Percentiles rank a stretch among this genome's conserved stretches.
These are phyloP conservation scores for Steinernema feltiae DNA, from an alignment of 1,140 invertebrate species.

Conservation along the genomic window DNA sequence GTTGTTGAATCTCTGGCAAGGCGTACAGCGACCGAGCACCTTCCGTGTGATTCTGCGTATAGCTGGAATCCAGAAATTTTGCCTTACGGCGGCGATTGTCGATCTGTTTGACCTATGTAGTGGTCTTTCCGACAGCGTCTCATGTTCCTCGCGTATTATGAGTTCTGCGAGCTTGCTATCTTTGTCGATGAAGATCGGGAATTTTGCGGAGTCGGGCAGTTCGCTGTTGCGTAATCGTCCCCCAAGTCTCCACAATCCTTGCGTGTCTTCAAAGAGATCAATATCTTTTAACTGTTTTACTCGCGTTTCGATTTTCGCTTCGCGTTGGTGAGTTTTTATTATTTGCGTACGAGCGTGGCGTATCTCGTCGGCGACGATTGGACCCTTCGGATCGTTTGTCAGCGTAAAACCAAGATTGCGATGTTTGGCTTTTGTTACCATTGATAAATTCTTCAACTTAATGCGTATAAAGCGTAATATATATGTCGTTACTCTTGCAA, in stretches of 20 bases:
- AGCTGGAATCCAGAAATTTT: not conserved
- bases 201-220: not conserved
- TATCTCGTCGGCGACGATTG: too few species aligned
- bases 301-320: not conserved
- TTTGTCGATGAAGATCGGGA: not conserved
- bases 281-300: not conserved
- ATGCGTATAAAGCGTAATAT: not conserved
- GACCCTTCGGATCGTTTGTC: too few species aligned
- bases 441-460: not conserved
- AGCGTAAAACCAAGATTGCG: too few species aligned
- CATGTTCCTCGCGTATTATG: not conserved
- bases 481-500: too few species aligned
- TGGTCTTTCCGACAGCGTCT: not conserved
- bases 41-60: not conserved
- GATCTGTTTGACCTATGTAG: not conserved
- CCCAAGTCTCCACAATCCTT: not conserved
- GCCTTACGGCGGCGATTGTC: not conserved
- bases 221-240: not conserved
- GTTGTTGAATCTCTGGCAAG: not conserved
- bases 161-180: not conserved
- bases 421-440: too few species aligned
- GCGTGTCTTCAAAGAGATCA: not conserved
- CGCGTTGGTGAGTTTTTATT: not conserved
- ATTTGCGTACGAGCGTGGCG: not conserved
- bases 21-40: not conserved